Conservation (phyloP, 2,797 vertebrate species). For the Clarias laeviceps region DNA sequence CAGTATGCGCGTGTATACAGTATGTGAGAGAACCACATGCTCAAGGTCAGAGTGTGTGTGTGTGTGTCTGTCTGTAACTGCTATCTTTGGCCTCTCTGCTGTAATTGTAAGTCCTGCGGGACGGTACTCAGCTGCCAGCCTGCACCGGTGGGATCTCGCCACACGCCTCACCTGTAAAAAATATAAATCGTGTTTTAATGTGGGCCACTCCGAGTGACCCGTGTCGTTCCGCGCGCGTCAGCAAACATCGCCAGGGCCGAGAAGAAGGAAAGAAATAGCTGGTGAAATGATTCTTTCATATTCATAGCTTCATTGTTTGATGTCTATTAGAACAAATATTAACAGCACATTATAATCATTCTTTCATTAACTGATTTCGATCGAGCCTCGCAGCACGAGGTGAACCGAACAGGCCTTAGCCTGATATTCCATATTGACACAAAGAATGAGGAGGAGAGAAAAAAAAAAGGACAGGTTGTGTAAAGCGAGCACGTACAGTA, state of each 20-base stretch:
- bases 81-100: conserved; percentile 46
- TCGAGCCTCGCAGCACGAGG: conserved; percentile 24
- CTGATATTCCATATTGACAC: conserved; percentile 43
- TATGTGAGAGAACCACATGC: conserved; percentile 48
- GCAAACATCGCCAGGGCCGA: conserved; percentile 30
- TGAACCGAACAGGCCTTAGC: conserved; percentile 25
- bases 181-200: conserved; percentile 50
- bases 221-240: conserved; percentile 19
- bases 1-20: conserved; percentile 17
- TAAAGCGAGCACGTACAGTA: not conserved
- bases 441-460: conserved; percentile 11
- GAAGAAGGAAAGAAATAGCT: not conserved
- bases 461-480: conserved; percentile 12
- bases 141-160: conserved; percentile 42
- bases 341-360: conserved; percentile 13
- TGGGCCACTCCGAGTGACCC: conserved; percentile 39
- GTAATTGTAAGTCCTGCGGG: conserved; percentile 51
- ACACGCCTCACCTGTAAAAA: conserved; percentile 49
- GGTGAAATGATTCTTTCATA: conserved; percentile 7
- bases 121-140: conserved; percentile 32
- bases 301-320: conserved; percentile 14
- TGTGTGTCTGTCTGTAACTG: conserved; percentile 39
- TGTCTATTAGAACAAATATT: conserved; percentile 22
- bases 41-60: conserved; percentile 51
- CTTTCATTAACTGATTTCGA: conserved; percentile 45